phyloP scores from a whole-genome alignment of 2,797 vertebrate genomes.

The Bradypodion ventrale region DNA sequence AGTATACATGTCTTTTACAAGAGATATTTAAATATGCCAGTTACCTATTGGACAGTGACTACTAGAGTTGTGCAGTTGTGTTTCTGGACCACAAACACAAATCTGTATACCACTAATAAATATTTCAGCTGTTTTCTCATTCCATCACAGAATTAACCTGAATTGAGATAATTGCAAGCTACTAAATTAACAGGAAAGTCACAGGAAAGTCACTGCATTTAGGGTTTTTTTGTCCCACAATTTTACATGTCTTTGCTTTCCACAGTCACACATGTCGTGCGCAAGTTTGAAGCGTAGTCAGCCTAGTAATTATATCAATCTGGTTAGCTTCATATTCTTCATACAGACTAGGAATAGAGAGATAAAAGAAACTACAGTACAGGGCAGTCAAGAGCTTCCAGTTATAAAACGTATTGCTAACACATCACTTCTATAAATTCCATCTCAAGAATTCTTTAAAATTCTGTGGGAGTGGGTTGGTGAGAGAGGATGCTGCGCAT shows the following conservation, averaged over 20 bases:
- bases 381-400: no score
- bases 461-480: no score
- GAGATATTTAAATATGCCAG: slow-evolving; percentile 40
- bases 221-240: slow-evolving; percentile 27
- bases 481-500: no score
- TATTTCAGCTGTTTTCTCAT: slow-evolving; percentile 53
- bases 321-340: background rate
- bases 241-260: slow-evolving; percentile 45
- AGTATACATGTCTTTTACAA: background rate
- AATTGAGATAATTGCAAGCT: slow-evolving; percentile 23
- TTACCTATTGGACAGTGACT: slow-evolving; percentile 55
- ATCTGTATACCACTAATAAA: no score
- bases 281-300: slow-evolving; percentile 35
- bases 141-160: slow-evolving; percentile 26
- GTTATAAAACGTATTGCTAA: no score
- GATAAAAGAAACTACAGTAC: fast-evolving
- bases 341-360: background rate
- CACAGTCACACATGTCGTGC: slow-evolving; percentile 7
- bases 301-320: background rate
- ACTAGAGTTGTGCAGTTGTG: no score
- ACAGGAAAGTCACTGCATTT: slow-evolving; percentile 50
- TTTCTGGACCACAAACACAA: no score
- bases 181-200: slow-evolving; percentile 49
- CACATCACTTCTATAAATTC: no score
- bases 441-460: no score